phyloP scores from a whole-genome alignment of 2,888 invertebrate species.

The Bimastos eiseni region DNA sequence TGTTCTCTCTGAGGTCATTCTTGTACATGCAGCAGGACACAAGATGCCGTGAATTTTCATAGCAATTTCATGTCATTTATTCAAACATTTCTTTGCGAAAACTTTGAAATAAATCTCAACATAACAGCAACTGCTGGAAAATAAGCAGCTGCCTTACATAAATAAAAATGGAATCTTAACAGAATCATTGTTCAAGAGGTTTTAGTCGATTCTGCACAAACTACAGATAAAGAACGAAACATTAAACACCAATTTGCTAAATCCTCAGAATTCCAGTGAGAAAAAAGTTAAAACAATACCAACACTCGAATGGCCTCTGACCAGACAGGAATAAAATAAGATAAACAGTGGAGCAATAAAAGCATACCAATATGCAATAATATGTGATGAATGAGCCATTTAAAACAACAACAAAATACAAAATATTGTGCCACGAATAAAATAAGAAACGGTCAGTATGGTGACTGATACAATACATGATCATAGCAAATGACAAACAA shows the following conservation, averaged over 20 bases:
- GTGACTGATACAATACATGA: background rate
- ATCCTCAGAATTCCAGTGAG: background rate
- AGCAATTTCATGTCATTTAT: background rate
- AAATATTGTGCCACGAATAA: background rate
- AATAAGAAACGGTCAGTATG: constrained; percentile 6
- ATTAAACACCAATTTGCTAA: background rate
- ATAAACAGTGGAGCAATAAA: background rate
- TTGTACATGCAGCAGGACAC: background rate
- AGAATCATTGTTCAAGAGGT: background rate
- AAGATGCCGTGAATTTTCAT: background rate
- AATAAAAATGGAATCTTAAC: background rate
- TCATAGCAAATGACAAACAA: background rate
- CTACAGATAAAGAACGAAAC: background rate
- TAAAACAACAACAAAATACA: background rate
- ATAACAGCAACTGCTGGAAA: background rate
- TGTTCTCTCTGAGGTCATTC: background rate
- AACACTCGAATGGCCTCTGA: background rate
- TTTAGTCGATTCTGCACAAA: background rate
- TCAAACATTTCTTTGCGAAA: background rate
- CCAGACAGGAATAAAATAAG: background rate
- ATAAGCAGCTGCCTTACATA: background rate
- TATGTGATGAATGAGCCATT: background rate
- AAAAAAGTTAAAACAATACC: background rate
- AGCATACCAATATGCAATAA: background rate
- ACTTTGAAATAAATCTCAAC: background rate